phyloP scores from a whole-genome alignment of 2,113 vertebrate genomes.

The Peucedramus taeniatus region DNA sequence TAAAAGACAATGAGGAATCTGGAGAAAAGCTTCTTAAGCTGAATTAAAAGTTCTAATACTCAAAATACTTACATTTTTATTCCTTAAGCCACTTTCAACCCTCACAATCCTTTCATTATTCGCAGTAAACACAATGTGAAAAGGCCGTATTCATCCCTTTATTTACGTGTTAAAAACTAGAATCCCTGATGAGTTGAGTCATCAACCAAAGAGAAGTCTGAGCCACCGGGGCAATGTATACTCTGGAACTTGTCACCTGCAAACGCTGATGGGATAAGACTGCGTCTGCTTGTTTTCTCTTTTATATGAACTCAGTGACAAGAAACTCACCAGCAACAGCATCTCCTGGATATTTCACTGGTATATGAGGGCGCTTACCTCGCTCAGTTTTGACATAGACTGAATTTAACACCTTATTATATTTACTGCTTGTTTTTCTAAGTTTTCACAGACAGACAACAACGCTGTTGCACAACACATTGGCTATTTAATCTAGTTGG shows the following conservation, averaged over 20 bases:
- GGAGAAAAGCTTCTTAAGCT: not conserved
- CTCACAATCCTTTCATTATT: not conserved
- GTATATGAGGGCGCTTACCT: not conserved
- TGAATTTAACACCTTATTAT: not conserved
- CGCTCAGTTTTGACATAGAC: not conserved
- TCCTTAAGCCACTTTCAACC: not conserved
- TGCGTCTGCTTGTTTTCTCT: not conserved
- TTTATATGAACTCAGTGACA: not conserved
- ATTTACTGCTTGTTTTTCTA: not conserved
- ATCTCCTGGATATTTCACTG: not conserved
- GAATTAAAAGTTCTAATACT: not conserved
- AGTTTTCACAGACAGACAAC: not conserved
- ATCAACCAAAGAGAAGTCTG: not conserved
- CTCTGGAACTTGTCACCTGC: not conserved
- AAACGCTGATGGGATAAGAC: not conserved
- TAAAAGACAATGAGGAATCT: not conserved
- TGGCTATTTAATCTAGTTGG: not conserved
- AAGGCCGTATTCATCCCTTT: not conserved
- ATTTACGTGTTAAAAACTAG: not conserved
- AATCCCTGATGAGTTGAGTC: not conserved
- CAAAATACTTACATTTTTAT: not conserved
- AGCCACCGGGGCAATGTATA: not conserved
- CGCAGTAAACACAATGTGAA: not conserved
- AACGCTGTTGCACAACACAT: not conserved
- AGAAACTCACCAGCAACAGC: not conserved